A percentile compares a stretch with the other conserved stretches of the same genome.
Evolutionary conservation across 92 coral and sea anemone genomes (phyloP).

Genomic region (Metridium senile): DNA sequence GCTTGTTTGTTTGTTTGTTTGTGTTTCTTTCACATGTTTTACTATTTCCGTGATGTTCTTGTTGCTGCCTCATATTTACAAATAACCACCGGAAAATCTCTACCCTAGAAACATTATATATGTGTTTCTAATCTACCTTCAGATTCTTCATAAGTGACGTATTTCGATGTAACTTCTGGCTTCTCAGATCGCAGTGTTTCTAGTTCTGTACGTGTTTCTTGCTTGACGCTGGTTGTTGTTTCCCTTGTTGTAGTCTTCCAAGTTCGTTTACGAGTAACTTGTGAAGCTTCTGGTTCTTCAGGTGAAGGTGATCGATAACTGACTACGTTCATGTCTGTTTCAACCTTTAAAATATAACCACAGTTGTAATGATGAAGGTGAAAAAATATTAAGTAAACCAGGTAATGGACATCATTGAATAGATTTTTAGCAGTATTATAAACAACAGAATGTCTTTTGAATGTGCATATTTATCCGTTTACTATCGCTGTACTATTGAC

Average conservation of each 20-base stretch:
- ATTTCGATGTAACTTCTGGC: constrained; percentile 79
- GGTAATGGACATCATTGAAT: too few species aligned
- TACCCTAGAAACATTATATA: too few species aligned
- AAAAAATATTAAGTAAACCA: too few species aligned
- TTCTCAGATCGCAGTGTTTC: constrained; percentile 86
- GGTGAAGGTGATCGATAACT: constrained; percentile 55
- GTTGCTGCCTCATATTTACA: background rate
- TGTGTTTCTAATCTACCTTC: constrained; percentile 12
- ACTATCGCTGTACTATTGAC: too few species aligned
- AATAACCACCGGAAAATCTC: too few species aligned
- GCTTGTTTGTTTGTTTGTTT: background rate
- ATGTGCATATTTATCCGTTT: too few species aligned
- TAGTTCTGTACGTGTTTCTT: constrained; percentile 91
- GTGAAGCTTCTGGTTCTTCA: constrained; percentile 61
- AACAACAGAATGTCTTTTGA: too few species aligned
- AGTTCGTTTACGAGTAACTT: constrained; percentile 76
- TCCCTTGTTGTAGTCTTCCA: constrained; percentile 97
- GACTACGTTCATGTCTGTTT: constrained; percentile 86
- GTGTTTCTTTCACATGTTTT: background rate
- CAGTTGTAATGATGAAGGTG: background rate
- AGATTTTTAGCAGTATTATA: too few species aligned
- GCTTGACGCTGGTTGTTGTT: constrained; percentile 92
- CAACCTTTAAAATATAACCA: constrained; percentile 48
- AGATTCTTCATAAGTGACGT: constrained; percentile 60
- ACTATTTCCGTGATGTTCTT: background rate